These are phyloP conservation scores for Cyclura pinguis DNA, from an alignment of 2,797 vertebrate genomes.

Conservation along the genomic window DNA sequence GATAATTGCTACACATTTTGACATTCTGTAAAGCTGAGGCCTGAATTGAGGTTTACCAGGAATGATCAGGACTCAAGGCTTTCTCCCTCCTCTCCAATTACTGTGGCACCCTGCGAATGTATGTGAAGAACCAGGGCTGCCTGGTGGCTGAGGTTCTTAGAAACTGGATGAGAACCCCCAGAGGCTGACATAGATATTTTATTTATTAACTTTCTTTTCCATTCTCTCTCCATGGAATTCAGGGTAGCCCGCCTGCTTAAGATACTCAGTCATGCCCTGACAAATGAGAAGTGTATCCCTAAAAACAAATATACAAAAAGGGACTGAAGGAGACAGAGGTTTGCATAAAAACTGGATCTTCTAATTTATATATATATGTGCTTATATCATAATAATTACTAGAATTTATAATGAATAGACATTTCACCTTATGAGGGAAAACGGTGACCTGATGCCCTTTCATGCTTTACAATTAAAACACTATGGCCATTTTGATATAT, in stretches of 20 bases:
- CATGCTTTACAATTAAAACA: too few relatives aligned
- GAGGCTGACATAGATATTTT: background rate
- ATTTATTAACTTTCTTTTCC: background rate
- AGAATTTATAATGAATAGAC: too few relatives aligned
- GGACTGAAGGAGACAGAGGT: background rate
- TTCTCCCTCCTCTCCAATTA: background rate
- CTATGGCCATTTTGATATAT: too few relatives aligned
- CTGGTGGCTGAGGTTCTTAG: background rate
- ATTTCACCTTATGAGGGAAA: too few relatives aligned
- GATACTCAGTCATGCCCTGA: background rate
- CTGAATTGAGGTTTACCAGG: background rate
- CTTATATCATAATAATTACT: too few relatives aligned
- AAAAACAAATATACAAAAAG: too few relatives aligned
- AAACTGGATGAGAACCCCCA: background rate
- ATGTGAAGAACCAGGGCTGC: background rate
- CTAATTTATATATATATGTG: background rate
- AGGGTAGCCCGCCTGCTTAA: background rate
- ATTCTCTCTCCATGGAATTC: background rate
- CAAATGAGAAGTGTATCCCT: background rate
- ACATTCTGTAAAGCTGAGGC: background rate
- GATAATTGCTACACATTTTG: too few relatives aligned
- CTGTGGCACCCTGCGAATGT: background rate
- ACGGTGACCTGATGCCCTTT: too few relatives aligned
- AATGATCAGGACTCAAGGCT: background rate
- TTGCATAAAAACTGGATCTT: background rate